Evolutionary conservation across 2,888 invertebrate species (phyloP), one percentile per base, ranked within the genome.

Genomic region (Melolontha melolontha): DNA sequence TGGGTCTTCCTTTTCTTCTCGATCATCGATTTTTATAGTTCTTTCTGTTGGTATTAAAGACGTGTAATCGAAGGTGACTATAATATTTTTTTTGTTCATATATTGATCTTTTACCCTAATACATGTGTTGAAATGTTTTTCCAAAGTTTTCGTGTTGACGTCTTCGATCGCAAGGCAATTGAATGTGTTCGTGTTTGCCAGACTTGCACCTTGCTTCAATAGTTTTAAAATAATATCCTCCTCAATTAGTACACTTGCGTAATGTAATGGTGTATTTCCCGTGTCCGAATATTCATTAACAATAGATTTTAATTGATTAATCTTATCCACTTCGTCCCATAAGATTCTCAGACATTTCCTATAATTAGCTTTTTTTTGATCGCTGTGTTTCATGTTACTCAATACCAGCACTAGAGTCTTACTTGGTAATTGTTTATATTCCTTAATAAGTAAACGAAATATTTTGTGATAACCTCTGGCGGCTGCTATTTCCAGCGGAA

Each of bases 71-170:
- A 92, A 88, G 65, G 88, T 87, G 63, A 94, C 90, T 8, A 72
- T 68, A 59, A 81, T 79, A 49, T 78, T 87, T 68, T 71, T 67
- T 4, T 4, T 22, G 22, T 22, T 22, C 4, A 22, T 22, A 2
- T 22, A 2, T 4, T 22, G 22, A 1, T 42, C 14, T 11, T 22
- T 54, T 12, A 22, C 17, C 11, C 22, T 40, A 39, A 94, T 84
- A 78, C 93, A 94, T 73, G 88, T 87, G 77, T 94, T 90, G 66
- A 94, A 86, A 78, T 90, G 92, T 22, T 88, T 86, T 79, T 91
- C 89, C 27, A 94, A 81, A 12, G 89, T 84, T 73, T 88, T 87
- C 0, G 90, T 87, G 65, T 88, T 86, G 41, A 94, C 91, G 75
- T 92, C 90, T 55, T 90, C 89, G 39, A 94, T 84, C 8, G 93